Base-by-base conservation (phyloP, 2,797 vertebrate species). In the Sitta carolinensis region DNA sequence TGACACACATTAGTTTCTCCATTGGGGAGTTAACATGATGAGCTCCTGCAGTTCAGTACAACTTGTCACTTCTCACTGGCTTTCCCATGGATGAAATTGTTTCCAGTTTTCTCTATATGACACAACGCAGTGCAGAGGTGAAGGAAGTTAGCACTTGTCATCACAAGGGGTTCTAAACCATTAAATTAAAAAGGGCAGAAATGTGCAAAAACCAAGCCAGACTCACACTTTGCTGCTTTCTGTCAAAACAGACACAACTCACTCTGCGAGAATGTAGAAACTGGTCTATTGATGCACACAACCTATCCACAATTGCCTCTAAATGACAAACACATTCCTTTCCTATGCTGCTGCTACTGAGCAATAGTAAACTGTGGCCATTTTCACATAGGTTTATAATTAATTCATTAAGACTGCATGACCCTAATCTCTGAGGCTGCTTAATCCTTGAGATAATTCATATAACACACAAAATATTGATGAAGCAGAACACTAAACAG, bases 61-160 rank as follows among this genome's bases (percentile, higher is more conserved):
- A 58, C 38, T 61, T 95, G 84, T 83, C 92, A 90, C 88, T 93
- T 96, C 48, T 17, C 42, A 64, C 83, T 48, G 55, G 14, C 70
- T 64, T 67, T 81, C 38, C 32, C 85, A 57, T 64, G 47, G 63
- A 81, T 72, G 40, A 27, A 64, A 80, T 16, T 43, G 48, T 38
- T 94, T 36, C 29, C n/a, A 21, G 21, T 68, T 91, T 76, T 61
- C 76, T 89, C 80, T 26, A 43, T 80, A 59, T 79, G 77, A 78
- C 85, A 76, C 14, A 86, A 30, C 26, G 45, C 47, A 57, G 32
- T 13, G 55, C 20, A 72, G 67, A 83, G 66, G 61, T 13, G 5
- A 57, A 83, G 54, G 34, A 91, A 69, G 43, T 88, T 38, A 69
- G 22, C 55, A 47, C 48, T 83, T 94, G 22, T 45, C 68, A 74